Percentiles rank a stretch among this genome's conserved stretches.
Conservation (phyloP, 2,888 invertebrate genomes). For the Napeogenes sylphis region DNA sequence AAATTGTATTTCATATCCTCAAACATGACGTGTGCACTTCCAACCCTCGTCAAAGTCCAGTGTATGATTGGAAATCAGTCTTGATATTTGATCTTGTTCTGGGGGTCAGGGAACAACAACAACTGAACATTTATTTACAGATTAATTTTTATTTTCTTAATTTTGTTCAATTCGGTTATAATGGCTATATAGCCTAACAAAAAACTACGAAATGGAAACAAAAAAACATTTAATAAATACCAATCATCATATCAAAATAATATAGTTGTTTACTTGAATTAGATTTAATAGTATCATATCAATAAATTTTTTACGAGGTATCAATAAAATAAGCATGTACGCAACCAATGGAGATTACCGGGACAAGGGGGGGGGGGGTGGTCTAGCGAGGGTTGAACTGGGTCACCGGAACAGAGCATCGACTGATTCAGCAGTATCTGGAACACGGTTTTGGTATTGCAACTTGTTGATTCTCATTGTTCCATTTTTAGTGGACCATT, state of each 20-base stretch:
- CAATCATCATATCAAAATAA: too few relatives aligned
- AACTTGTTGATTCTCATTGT: slow-evolving; percentile 21
- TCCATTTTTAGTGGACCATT: neutral
- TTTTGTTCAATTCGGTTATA: too few relatives aligned
- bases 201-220: too few relatives aligned
- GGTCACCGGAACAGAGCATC: slow-evolving; percentile 59
- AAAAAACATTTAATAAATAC: too few relatives aligned
- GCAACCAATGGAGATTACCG: slow-evolving; percentile 23
- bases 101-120: too few relatives aligned
- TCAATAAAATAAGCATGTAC: slow-evolving; percentile 9
- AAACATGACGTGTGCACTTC: neutral
- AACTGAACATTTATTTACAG: too few relatives aligned
- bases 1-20: too few relatives aligned
- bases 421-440: slow-evolving; percentile 43
- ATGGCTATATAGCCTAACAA: too few relatives aligned
- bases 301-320: neutral
- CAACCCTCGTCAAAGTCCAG: slow-evolving; percentile 11
- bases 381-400: slow-evolving; percentile 40
- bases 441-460: slow-evolving; percentile 37
- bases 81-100: neutral
- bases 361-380: slow-evolving; percentile 34
- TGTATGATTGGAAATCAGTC: slow-evolving; percentile 6
- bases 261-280: too few relatives aligned
- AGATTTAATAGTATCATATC: neutral
- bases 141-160: too few relatives aligned